Conservation (phyloP, 2,113 vertebrate species). For the Sarotherodon lohbergeri region DNA sequence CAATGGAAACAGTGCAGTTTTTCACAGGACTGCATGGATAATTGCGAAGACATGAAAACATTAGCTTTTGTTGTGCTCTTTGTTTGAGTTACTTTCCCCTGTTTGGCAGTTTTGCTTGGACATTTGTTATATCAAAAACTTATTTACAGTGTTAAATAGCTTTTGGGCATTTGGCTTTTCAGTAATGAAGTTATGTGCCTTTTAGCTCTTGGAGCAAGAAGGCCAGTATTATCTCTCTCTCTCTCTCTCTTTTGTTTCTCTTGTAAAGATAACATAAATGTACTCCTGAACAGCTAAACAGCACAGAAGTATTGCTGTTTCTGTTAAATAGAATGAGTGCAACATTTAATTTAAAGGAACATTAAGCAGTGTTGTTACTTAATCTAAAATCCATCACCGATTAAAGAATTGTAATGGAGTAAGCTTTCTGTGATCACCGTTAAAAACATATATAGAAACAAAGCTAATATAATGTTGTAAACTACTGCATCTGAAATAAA, state of each 20-base stretch:
- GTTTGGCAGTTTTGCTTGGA: neutral
- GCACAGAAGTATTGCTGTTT: neutral
- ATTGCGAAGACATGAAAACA: neutral
- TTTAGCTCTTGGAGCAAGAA: neutral
- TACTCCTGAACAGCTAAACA: neutral
- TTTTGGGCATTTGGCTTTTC: neutral
- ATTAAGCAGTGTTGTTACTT: neutral
- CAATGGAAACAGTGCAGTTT: neutral
- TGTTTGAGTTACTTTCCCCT: neutral
- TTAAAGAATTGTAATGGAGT: neutral
- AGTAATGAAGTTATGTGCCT: neutral
- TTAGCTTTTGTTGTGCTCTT: neutral
- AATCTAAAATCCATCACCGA: neutral
- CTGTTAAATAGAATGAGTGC: neutral
- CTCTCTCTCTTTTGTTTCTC: neutral
- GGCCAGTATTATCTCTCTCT: neutral
- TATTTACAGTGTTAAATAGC: neutral
- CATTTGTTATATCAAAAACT: neutral
- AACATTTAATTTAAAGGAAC: constrained; percentile 1
- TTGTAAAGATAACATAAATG: neutral
- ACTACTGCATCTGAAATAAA: neutral
- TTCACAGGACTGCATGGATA: neutral
- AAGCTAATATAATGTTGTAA: neutral
- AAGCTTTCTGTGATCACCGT: neutral
- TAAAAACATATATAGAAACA: neutral